These are phyloP conservation scores for Strigamia crassipes DNA, from an alignment of 2,888 invertebrate genomes.

Conservation along the genomic window DNA sequence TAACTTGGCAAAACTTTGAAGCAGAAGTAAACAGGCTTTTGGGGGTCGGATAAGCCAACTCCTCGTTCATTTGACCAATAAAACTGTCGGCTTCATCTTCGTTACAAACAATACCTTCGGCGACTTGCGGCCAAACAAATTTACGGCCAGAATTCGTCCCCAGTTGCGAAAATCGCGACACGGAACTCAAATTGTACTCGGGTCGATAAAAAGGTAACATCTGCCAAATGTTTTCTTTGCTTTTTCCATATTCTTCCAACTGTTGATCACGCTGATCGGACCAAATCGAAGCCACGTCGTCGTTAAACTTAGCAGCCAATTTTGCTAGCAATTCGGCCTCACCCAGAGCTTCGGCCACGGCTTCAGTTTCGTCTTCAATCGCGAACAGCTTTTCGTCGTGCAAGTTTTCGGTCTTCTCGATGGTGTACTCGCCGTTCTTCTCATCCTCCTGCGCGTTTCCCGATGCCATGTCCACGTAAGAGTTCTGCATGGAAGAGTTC, in stretches of 20 bases:
- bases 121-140: conserved; percentile 13
- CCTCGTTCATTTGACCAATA: background rate
- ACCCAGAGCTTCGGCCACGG: background rate
- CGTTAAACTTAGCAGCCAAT: conserved; percentile 48
- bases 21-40: background rate
- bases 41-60: background rate
- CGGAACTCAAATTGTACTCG: background rate
- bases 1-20: background rate
- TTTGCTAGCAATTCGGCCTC: conserved; percentile 45
- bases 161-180: background rate
- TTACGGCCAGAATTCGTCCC: conserved; percentile 21
- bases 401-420: background rate
- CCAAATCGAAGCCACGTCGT: conserved; percentile 48
- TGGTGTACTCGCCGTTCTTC: background rate
- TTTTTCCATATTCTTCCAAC: background rate
- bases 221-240: conserved; percentile 44
- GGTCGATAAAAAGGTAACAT: conserved; percentile 22
- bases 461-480: background rate
- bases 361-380: conserved; percentile 12
- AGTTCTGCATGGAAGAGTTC: conserved; percentile 10
- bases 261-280: conserved; percentile 36
- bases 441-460: background rate
- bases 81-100: background rate
- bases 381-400: background rate
- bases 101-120: background rate